Evolutionary conservation across 2,888 invertebrate species (phyloP), one percentile per base, ranked within the genome.

Genomic region (Automeris io): DNA sequence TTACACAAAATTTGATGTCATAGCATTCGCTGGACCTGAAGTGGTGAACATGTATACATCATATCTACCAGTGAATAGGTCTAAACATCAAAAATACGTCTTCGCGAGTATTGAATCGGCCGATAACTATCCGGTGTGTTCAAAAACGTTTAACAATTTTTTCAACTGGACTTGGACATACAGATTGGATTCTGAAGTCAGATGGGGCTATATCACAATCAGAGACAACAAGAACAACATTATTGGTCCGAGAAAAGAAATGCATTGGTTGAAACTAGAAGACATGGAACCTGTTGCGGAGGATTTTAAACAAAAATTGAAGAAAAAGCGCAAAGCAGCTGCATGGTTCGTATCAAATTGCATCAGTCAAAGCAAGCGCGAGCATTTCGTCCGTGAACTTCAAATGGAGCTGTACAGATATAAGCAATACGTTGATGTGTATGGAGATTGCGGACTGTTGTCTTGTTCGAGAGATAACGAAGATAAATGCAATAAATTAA

Each of bases 151-250:
- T 2, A 55, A 82, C 25, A 45, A 47, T 2, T 73, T 56, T 40
- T 79, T 77, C 35, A 79, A 80, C 37, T 78, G 78, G 77, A 77
- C 78, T 0, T 71, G 71, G 66, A 77, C 77, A 0, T 80, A 64
- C 37, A 65, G 42, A 43, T 44, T 78, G 6, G 59, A 71, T 42
- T 78, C 78, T 1, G 74, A 80, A 41, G 52, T 71, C 1, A 48
- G 50, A 2, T 68, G 62, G 58, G 62, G 67, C 2, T 78, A 77
- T 37, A 53, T 83, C 1, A 54, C 59, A 0, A 57, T 82, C n/a
- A 64, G 63, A 44, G 67, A 82, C 42, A 24, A 44, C 19, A 33
- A 66, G 1, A 54, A 60, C 0, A 49, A 53, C 0, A 45, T 71
- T 16, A 52, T 80, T 3, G 80, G 80, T 1, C 80, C 81, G 1